Evolutionary conservation across 2,888 invertebrate species (phyloP), one percentile per base, ranked within the genome.

Genomic region (Unio delphinus): DNA sequence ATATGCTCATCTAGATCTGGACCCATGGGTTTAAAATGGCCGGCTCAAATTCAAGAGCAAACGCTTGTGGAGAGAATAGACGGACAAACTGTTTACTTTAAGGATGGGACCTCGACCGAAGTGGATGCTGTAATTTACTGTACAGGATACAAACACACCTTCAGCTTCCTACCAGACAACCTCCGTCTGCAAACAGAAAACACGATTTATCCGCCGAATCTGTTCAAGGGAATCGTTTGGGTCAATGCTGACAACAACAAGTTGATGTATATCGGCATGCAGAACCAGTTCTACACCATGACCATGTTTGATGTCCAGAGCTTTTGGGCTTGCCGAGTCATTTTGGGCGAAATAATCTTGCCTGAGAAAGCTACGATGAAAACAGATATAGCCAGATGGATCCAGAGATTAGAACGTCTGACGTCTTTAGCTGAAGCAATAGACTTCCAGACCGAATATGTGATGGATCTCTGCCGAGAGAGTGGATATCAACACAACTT

Each of bases 241-340:
- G 15, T 71, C 11, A 54, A 65, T 6, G 72, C 73, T 15, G 78
- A 74, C 1, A 70, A 70, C 65, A 68, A 69, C 63, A 75, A 71
- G 45, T 28, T 76, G 55, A 69, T 78, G 28, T 76, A 76, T 55
- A 23, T 76, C 11, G 74, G 74, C 15, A 34, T 61, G 1, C 70
- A 74, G n/a, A 67, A 78, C 57, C 75, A 75, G 61, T 72, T 58
- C 55, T 78, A 63, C 67, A 64, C 71, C 0, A 75, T 67, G 59
- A 70, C 74, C 8, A 74, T 78, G 78, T 78, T 78, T 72, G 75
- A 78, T 7, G 67, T 63, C 17, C 70, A 74, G 45, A 74, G 69
- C 6, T 54, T 71, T 3, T 75, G 74, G 75, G 62, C 61, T 11
- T 70, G 70, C 67, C 68, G 65, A 70, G 72, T 70, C 28, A 72